Evolutionary conservation across 2,797 vertebrate genomes (phyloP), one percentile per base, ranked within the genome.

Genomic region (Sternotherus odoratus): DNA sequence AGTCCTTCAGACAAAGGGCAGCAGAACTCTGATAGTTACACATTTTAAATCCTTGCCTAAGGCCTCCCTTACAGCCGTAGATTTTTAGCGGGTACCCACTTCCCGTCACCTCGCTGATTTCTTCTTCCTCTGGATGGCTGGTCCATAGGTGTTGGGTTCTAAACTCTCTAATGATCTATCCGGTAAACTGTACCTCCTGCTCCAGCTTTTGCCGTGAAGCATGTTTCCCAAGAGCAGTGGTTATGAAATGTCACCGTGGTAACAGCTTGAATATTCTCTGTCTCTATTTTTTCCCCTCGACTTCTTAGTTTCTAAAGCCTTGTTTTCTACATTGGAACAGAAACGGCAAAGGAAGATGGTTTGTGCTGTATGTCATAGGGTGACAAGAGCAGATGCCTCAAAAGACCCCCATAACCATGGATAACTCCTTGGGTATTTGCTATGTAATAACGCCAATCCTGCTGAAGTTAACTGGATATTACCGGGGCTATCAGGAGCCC

Each of bases 211-310:
- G 95, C 92, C 93, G 78, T 63, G 95, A 94, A 97, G 77, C 13
- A 0, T 95, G 95, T 94, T 91, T 56, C 93, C 87, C 90, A 97
- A 93, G 96, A 83, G 79, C 95, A 97, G 94, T 95, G 97, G 97
- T 98, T 98, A 98, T 95, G 96, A 98, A 98, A 98, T 97, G 96
- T 98, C 98, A 97, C 97, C 82, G 95, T 98, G 98, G 97, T 97
- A 98, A 98, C 98, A 95, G 97, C 98, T 97, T 95, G 96, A 97
- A 95, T 93, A 93, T 95, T 90, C 81, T 92, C 74, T 95, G 91
- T 90, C 83, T 93, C 90, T 3, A 57, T 88, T 92, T 79, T 90
- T 78, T 89, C 94, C 80, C 89, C 89, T 88, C 93, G 91, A 84
- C 94, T 95, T 94, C 93, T 97, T 96, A 85, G 86, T 97, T 96